These are phyloP conservation scores for Chymomyza caudatula DNA, from an alignment of 2,888 invertebrate species.

Conservation along the genomic window DNA sequence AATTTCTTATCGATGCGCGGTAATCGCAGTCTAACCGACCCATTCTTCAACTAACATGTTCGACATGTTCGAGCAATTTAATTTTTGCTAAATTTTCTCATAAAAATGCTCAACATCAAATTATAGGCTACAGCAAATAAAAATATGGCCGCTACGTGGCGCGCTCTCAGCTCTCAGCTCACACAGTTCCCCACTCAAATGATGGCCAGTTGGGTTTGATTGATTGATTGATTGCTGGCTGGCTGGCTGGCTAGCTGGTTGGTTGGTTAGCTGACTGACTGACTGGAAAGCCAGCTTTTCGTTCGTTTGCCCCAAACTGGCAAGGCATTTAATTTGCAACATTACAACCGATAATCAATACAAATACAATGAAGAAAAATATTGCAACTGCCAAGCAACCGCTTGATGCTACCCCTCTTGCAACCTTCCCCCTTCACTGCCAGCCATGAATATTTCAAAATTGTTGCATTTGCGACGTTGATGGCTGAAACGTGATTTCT, in stretches of 20 bases:
- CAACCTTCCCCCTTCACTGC: neutral
- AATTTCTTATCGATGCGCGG: conserved; percentile 60
- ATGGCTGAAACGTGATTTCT: conserved; percentile 74
- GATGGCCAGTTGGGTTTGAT: conserved; percentile 65
- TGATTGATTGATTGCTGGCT: conserved; percentile 43
- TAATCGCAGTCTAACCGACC: conserved; percentile 40
- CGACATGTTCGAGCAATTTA: conserved; percentile 52
- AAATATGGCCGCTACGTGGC: conserved; percentile 27
- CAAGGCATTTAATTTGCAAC: conserved; percentile 76
- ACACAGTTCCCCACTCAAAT: conserved; percentile 16
- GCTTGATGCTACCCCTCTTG: neutral
- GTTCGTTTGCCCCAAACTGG: conserved; percentile 20
- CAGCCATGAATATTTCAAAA: conserved; percentile 46
- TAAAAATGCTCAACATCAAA: conserved; percentile 69
- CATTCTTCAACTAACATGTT: conserved; percentile 43
- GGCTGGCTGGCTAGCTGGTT: conserved; percentile 27
- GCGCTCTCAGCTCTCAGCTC: conserved; percentile 1
- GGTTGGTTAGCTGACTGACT: conserved; percentile 28
- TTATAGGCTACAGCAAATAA: conserved; percentile 48
- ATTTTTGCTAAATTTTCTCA: conserved; percentile 72
- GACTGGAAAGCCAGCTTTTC: conserved; percentile 2
- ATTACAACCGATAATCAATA: conserved; percentile 76
- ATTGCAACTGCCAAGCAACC: conserved; percentile 43
- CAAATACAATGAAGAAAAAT: conserved; percentile 68
- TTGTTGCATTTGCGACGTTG: conserved; percentile 72